Conservation (phyloP, 2,797 vertebrate genomes). For the Pogoniulus pusillus region DNA sequence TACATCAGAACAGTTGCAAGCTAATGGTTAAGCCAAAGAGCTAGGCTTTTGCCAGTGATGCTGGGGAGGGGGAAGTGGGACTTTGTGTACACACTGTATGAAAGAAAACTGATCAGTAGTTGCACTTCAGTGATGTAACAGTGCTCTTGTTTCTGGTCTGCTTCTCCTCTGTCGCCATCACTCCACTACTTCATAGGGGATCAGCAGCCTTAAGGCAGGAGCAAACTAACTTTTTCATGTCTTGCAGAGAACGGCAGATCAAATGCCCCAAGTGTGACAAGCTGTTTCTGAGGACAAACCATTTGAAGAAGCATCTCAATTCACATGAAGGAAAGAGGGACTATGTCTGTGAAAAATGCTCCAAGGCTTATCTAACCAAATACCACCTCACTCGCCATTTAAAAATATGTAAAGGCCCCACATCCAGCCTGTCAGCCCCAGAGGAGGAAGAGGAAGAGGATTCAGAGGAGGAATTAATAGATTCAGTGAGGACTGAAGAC, state of each 20-base stretch:
- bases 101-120: not conserved
- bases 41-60: not conserved
- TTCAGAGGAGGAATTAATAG: constrained; percentile 77
- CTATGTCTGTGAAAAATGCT: constrained; percentile 97
- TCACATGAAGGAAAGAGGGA: constrained; percentile 95
- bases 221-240: not conserved
- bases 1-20: not conserved
- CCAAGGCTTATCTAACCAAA: constrained; percentile 97
- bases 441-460: constrained; percentile 82
- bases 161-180: not conserved
- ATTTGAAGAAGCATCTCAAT: constrained; percentile 98
- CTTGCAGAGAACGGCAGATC: constrained; percentile 88
- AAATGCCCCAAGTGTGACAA: constrained; percentile 97
- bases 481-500: constrained; percentile 70
- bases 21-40: not conserved
- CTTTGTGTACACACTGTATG: not conserved
- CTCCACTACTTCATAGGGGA: not conserved
- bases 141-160: not conserved
- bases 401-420: constrained; percentile 97
- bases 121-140: not conserved
- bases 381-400: constrained; percentile 98
- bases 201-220: not conserved
- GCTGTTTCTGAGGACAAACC: constrained; percentile 93
- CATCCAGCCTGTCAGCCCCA: constrained; percentile 72
- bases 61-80: not conserved